These are phyloP conservation scores for Phenacoccus solenopsis DNA, from an alignment of 1,140 invertebrate genomes.

Conservation along the genomic window DNA sequence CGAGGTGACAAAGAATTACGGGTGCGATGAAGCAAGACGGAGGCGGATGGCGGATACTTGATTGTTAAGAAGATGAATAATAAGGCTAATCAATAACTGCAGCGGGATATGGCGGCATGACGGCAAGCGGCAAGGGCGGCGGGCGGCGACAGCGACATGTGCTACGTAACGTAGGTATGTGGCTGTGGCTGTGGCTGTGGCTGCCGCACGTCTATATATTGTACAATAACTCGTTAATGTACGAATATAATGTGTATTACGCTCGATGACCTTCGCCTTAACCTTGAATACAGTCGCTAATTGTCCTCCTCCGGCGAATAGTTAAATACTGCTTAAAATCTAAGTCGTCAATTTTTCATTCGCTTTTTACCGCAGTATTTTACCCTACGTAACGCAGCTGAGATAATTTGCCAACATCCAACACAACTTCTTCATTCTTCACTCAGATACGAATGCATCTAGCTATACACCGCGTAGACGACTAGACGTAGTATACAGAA, in stretches of 20 bases:
- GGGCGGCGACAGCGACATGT: neutral
- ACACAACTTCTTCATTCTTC: no score
- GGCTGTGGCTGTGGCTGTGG: neutral
- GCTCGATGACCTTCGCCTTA: conserved; percentile 10
- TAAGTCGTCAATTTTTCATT: no score
- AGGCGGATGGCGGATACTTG: neutral
- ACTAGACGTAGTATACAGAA: no score
- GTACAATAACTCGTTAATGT: conserved; percentile 6
- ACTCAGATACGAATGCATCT: no score
- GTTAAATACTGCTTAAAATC: no score
- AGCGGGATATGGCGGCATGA: neutral
- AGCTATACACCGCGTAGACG: no score
- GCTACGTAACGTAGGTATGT: neutral
- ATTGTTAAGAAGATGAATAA: neutral
- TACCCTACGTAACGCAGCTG: no score
- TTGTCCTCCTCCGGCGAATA: neutral
- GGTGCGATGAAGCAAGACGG: neutral
- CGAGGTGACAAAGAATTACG: neutral
- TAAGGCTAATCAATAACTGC: conserved; percentile 1
- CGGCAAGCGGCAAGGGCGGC: neutral
- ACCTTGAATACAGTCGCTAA: conserved; percentile 12
- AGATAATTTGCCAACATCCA: no score
- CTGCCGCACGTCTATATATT: neutral
- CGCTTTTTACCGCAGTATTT: no score
- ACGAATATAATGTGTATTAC: conserved; percentile 9